Evolutionary conservation across 2,888 invertebrate species (phyloP).

Genomic region (Morpho achilles): DNA sequence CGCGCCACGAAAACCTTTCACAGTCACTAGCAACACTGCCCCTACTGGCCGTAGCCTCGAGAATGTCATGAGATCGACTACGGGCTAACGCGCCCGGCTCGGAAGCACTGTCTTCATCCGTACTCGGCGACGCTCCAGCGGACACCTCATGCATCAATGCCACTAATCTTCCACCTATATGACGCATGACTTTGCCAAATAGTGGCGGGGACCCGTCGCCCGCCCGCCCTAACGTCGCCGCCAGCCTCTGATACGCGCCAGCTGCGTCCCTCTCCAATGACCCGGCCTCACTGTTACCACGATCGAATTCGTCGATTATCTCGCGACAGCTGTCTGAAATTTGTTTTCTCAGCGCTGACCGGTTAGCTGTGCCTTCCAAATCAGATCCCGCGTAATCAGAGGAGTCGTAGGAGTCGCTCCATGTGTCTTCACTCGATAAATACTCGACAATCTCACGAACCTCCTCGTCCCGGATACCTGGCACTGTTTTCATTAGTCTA

Average conservation of each 20-base stretch:
- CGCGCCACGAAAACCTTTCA: constrained; percentile 94
- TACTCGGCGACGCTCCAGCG: constrained; percentile 86
- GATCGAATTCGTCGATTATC: constrained; percentile 92
- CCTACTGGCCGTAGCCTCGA: constrained; percentile 80
- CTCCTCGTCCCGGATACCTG: constrained; percentile 93
- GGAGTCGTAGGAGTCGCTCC: constrained; percentile 96
- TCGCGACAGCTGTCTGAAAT: constrained; percentile 93
- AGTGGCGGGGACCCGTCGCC: constrained; percentile 87
- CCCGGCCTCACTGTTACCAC: constrained; percentile 80
- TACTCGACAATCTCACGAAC: constrained; percentile 95
- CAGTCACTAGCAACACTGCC: constrained; percentile 90
- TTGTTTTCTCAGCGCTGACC: constrained; percentile 88
- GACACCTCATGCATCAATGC: constrained; percentile 96
- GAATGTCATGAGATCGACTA: constrained; percentile 90
- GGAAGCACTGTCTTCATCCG: constrained; percentile 86
- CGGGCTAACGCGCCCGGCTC: constrained; percentile 85
- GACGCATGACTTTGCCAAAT: constrained; percentile 94
- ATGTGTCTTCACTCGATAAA: constrained; percentile 93
- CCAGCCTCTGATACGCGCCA: constrained; percentile 91
- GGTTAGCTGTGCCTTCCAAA: constrained; percentile 84
- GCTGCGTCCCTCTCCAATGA: constrained; percentile 87
- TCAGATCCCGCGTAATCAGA: constrained; percentile 95
- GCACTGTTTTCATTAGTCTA: constrained; percentile 94
- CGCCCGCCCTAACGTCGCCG: constrained; percentile 90
- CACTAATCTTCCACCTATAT: constrained; percentile 91